Conservation (phyloP, 2,888 invertebrate genomes). For the Macrosiphum euphorbiae region DNA sequence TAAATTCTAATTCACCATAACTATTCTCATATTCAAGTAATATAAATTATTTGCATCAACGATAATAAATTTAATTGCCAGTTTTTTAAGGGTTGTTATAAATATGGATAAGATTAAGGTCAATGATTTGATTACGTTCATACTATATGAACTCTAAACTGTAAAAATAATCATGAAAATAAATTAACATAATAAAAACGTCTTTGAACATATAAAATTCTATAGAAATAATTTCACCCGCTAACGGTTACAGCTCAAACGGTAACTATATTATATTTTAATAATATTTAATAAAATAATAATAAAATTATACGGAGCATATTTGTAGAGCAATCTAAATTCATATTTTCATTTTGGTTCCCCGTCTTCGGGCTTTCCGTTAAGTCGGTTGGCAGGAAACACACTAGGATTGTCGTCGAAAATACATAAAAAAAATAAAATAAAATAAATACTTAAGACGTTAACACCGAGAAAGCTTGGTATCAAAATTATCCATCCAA, state of each 20-base stretch:
- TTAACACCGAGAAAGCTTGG: constrained; percentile 35
- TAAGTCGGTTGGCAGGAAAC: constrained; percentile 5
- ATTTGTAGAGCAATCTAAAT: constrained; percentile 27
- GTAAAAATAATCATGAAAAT: background rate
- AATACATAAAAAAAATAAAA: constrained; percentile 25
- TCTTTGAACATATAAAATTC: background rate
- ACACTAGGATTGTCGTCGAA: constrained; percentile 21
- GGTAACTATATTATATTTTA: background rate
- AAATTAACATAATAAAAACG: background rate
- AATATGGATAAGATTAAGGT: background rate
- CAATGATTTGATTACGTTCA: background rate
- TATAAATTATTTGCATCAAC: background rate
- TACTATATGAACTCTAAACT: background rate
- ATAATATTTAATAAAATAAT: background rate
- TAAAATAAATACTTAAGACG: constrained; percentile 33
- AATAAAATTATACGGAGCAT: background rate
- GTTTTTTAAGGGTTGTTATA: background rate
- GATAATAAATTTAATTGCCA: background rate
- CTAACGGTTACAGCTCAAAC: background rate
- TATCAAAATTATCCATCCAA: constrained; percentile 47
- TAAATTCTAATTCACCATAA: background rate
- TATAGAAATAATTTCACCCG: background rate
- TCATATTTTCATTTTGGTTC: background rate
- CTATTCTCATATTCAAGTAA: background rate
- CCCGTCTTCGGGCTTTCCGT: background rate